These are phyloP conservation scores for Pelmatolapia mariae DNA, from an alignment of 2,113 vertebrate genomes.

Conservation along the genomic window DNA sequence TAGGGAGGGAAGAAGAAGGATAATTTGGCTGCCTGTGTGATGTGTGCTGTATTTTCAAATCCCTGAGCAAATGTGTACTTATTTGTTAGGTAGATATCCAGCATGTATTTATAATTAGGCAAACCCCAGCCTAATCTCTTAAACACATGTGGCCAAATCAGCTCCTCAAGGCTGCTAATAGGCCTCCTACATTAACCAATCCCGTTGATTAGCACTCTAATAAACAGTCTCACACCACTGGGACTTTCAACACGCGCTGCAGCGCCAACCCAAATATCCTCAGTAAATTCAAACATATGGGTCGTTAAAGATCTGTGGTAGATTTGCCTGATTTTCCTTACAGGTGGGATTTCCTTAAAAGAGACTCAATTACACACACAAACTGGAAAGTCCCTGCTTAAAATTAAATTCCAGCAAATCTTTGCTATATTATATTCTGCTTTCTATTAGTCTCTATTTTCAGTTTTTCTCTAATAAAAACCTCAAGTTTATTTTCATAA, in stretches of 20 bases:
- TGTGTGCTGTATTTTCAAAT: constrained; percentile 25
- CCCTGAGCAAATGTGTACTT: constrained; percentile 23
- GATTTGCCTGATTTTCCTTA: constrained; percentile 34
- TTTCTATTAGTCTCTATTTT: constrained; percentile 16
- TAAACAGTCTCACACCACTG: constrained; percentile 56
- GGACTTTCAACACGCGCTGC: constrained; percentile 46
- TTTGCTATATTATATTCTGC: neutral
- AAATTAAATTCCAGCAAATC: constrained; percentile 10
- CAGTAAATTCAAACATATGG: constrained; percentile 53
- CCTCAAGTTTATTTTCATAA: constrained; percentile 7
- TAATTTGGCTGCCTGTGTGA: constrained; percentile 26
- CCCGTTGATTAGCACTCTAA: constrained; percentile 57
- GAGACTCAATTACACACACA: constrained; percentile 7
- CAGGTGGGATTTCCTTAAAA: constrained; percentile 61
- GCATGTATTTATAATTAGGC: constrained; percentile 51
- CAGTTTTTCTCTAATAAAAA: neutral
- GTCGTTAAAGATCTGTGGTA: constrained; percentile 39
- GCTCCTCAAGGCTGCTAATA: constrained; percentile 48
- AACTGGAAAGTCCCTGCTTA: constrained; percentile 37
- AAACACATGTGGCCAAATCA: constrained; percentile 56
- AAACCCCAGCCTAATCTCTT: constrained; percentile 48
- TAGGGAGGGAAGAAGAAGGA: neutral
- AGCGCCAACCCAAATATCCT: constrained; percentile 52
- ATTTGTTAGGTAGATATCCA: constrained; percentile 25
- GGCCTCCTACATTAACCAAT: constrained; percentile 53